Evolutionary conservation across 2,888 invertebrate genomes (phyloP), one percentile per base, ranked within the genome.

Genomic region (Callyntrura guangdongensis): DNA sequence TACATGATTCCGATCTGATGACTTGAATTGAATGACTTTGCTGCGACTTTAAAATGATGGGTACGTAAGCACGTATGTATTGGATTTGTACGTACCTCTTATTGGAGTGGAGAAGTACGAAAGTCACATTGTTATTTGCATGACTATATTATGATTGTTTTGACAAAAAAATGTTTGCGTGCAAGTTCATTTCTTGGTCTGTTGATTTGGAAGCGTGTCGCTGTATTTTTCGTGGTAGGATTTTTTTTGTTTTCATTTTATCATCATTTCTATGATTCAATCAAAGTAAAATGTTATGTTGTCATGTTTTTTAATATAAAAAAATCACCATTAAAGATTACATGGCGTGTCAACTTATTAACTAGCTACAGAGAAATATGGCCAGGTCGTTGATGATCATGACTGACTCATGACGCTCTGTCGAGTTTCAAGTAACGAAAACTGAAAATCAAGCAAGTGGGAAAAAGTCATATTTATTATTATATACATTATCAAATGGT

Each of bases 381-480:
- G n/a, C 11, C 25, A 64, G 64, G 9, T n/a, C n/a, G 22, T 25
- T 22, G 25, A 25, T 0, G 25, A 4, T 64, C n/a, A n/a, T n/a
- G n/a, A n/a, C n/a, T n/a, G n/a, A n/a, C n/a, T n/a, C n/a, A n/a
- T n/a, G n/a, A n/a, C n/a, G n/a, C n/a, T n/a, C n/a, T n/a, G n/a
- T n/a, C n/a, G n/a, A n/a, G n/a, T n/a, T n/a, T n/a, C n/a, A n/a
- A n/a, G n/a, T n/a, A 14, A 25, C 64, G 64, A 2, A 64, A 64
- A 25, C 5, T 64, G 64, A 64, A 25, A 22, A 22, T 11, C 12
- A 64, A 64, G 64, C 25, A 22, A 64, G 77, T 77, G 49, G 49
- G 14, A 77, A n/a, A n/a, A n/a, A 77, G 77, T 47, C 49, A 22
- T n/a, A n/a, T 49, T 77, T 64, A 17, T 59, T 56, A 14, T 61